phyloP scores from a whole-genome alignment of 2,113 vertebrate species.

The Cyphomyrus discorhynchus region DNA sequence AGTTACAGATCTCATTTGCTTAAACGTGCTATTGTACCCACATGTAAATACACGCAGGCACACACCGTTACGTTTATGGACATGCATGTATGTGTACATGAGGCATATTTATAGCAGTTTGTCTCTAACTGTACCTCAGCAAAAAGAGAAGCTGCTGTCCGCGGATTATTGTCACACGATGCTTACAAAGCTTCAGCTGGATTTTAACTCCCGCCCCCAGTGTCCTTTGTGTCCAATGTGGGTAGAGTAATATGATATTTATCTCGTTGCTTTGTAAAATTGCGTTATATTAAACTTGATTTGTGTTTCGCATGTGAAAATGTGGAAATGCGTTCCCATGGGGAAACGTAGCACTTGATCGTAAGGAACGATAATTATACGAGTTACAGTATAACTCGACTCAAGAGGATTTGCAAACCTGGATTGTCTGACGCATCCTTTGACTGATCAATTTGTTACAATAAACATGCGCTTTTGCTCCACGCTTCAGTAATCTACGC shows the following conservation, averaged over 20 bases:
- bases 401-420: conserved; percentile 66
- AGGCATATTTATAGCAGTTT: background rate
- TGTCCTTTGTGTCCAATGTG: background rate
- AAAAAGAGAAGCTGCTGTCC: background rate
- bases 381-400: conserved; percentile 62
- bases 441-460: conserved; percentile 57
- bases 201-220: background rate
- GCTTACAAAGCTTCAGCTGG: background rate
- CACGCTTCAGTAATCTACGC: background rate
- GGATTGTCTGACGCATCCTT: conserved; percentile 63
- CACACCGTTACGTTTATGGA: background rate
- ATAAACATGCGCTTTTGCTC: background rate
- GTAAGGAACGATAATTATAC: conserved; percentile 67
- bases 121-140: background rate
- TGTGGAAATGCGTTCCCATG: conserved; percentile 50
- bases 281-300: conserved; percentile 35
- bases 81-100: background rate
- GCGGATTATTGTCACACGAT: background rate
- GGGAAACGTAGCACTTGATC: conserved; percentile 67
- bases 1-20: background rate
- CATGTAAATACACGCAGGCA: background rate
- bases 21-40: background rate
- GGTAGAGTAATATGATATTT: background rate
- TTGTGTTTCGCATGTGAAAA: conserved; percentile 33
- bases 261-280: conserved; percentile 36